These are phyloP conservation scores for Channa maculata DNA, from an alignment of 2,113 vertebrate species.

Conservation along the genomic window DNA sequence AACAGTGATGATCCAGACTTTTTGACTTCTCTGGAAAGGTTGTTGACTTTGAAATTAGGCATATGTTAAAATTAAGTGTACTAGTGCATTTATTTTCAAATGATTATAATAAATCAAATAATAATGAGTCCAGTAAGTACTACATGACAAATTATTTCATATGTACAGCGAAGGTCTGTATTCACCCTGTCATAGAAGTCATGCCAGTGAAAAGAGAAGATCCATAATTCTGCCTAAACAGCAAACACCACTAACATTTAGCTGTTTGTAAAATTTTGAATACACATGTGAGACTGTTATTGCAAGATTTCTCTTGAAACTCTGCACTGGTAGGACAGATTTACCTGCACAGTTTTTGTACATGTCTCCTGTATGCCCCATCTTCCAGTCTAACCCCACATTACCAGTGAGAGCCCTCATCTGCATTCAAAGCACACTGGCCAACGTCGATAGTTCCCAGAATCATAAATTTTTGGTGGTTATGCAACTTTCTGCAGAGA, in stretches of 20 bases:
- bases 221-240: neutral
- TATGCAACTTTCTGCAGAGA: constrained; percentile 66
- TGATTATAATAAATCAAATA: too few species aligned
- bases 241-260: neutral
- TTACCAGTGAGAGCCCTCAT: constrained; percentile 45
- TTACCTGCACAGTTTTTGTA: neutral
- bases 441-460: constrained; percentile 49
- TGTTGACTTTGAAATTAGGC: too few species aligned
- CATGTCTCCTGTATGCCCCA: neutral
- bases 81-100: too few species aligned
- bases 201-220: neutral
- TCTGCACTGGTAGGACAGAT: neutral
- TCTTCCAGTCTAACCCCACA: constrained; percentile 21
- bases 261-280: neutral
- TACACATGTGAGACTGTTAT: neutral
- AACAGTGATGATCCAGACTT: too few species aligned
- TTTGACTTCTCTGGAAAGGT: too few species aligned
- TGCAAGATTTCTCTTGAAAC: neutral
- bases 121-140: neutral
- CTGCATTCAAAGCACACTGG: constrained; percentile 55
- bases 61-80: too few species aligned
- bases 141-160: neutral
- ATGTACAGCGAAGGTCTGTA: neutral
- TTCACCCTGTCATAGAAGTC: neutral
- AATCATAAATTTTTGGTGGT: constrained; percentile 56